These are phyloP conservation scores for Typhlichthys subterraneus DNA, from an alignment of 2,797 vertebrate genomes.

Conservation along the genomic window DNA sequence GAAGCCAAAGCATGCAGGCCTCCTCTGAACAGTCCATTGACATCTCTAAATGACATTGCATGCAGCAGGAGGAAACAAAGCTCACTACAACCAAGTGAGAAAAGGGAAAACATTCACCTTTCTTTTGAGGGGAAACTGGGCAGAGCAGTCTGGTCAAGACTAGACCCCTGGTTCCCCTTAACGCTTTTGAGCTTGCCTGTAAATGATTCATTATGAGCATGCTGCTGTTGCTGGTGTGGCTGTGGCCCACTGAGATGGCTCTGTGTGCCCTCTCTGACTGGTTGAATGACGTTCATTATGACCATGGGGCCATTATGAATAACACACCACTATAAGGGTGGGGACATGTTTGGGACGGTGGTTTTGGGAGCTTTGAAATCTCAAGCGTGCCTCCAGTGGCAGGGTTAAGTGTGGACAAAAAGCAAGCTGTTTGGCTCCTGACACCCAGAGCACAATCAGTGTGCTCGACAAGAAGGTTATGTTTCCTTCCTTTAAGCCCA, in stretches of 20 bases:
- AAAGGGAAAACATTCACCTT: slow-evolving; percentile 27
- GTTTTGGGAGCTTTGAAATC: slow-evolving; percentile 18
- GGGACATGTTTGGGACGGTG: slow-evolving; percentile 30
- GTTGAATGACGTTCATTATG: slow-evolving; percentile 64
- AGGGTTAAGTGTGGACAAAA: slow-evolving; percentile 20
- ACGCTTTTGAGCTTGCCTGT: slow-evolving; percentile 28
- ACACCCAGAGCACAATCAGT: slow-evolving; percentile 41
- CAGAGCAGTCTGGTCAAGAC: slow-evolving; percentile 8
- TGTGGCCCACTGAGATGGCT: slow-evolving; percentile 40
- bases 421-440: slow-evolving; percentile 28
- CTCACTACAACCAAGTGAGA: slow-evolving; percentile 15
- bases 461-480: slow-evolving; percentile 36
- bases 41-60: slow-evolving; percentile 30
- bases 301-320: too few relatives aligned
- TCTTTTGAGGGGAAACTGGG: slow-evolving; percentile 22
- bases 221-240: slow-evolving; percentile 18
- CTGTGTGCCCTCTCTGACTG: slow-evolving; percentile 46
- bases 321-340: slow-evolving; percentile 14
- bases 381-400: slow-evolving; percentile 14
- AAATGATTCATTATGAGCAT: slow-evolving; percentile 42
- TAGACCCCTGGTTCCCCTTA: slow-evolving; percentile 14
- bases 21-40: slow-evolving; percentile 24
- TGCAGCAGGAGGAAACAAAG: slow-evolving; percentile 36
- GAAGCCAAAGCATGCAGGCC: slow-evolving; percentile 28
- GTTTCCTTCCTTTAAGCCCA: slow-evolving; percentile 47